These are phyloP conservation scores for Leontocebus nigricollis DNA, from an alignment of 2,797 vertebrate species.

Conservation along the genomic window DNA sequence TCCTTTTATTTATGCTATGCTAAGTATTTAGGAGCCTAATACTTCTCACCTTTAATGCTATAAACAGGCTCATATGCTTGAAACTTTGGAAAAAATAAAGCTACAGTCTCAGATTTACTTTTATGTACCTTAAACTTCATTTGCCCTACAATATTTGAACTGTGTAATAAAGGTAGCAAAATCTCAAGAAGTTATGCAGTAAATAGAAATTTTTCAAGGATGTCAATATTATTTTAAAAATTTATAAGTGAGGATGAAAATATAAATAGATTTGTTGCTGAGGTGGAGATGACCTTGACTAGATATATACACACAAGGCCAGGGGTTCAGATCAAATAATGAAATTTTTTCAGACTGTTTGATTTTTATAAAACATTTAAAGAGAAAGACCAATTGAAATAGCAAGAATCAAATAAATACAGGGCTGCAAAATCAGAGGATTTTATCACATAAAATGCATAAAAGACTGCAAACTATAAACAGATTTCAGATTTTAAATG, in stretches of 20 bases:
- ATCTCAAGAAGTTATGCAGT: not conserved
- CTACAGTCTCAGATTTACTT: not conserved
- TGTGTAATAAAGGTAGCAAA: not conserved
- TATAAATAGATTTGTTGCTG: not conserved
- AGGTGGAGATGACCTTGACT: not conserved
- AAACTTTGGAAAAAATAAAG: not conserved
- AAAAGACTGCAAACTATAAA: not conserved
- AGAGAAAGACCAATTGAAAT: not conserved
- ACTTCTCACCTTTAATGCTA: slow-evolving; percentile 12
- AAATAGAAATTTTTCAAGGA: not conserved
- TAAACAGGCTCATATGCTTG: not conserved
- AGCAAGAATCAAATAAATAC: not conserved
- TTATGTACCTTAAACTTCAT: slow-evolving; percentile 25
- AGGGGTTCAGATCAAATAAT: not conserved
- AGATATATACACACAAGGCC: not conserved
- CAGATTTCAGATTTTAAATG: not conserved
- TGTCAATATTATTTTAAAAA: not conserved
- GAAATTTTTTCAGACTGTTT: not conserved
- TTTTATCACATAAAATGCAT: not conserved
- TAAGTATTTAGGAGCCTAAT: not conserved
- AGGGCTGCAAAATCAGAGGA: not conserved
- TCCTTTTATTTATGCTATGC: slow-evolving; percentile 46
- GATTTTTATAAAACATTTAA: not conserved
- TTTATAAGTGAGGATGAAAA: not conserved
- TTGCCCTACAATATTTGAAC: not conserved